A percentile compares a stretch with the other conserved stretches of the same genome.
phyloP scores from a whole-genome alignment of 1,140 invertebrate genomes.

The Hylaeus anthracinus region DNA sequence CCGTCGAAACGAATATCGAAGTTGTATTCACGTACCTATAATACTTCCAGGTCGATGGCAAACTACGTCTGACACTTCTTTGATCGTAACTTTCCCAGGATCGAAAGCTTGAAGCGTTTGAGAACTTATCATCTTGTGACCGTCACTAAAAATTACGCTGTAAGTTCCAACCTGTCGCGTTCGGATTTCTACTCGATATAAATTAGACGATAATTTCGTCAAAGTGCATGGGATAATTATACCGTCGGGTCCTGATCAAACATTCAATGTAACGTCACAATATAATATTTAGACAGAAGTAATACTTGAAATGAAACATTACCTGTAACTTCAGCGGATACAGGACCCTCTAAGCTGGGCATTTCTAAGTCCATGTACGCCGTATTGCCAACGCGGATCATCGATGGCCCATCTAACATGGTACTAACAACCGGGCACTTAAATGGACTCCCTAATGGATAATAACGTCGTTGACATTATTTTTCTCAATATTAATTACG shows the following conservation, averaged over 20 bases:
- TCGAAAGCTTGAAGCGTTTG: slow-evolving; percentile 93
- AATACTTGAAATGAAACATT: slow-evolving; percentile 8
- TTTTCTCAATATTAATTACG: background rate
- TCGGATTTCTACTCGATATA: slow-evolving; percentile 83
- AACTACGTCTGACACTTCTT: slow-evolving; percentile 89
- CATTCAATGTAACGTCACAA: slow-evolving; percentile 13
- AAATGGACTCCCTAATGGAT: slow-evolving; percentile 90
- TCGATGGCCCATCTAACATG: slow-evolving; percentile 79
- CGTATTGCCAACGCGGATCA: slow-evolving; percentile 80
- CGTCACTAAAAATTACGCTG: slow-evolving; percentile 82
- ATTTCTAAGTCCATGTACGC: slow-evolving; percentile 82
- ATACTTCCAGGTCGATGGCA: slow-evolving; percentile 92
- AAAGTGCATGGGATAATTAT: slow-evolving; percentile 81
- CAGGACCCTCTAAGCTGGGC: slow-evolving; percentile 73
- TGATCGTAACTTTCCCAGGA: slow-evolving; percentile 89
- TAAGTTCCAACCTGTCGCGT: slow-evolving; percentile 84
- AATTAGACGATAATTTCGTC: slow-evolving; percentile 79
- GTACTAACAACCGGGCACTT: slow-evolving; percentile 83
- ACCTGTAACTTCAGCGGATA: slow-evolving; percentile 79
- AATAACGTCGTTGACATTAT: slow-evolving; percentile 14
- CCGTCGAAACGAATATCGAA: no score
- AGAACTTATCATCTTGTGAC: slow-evolving; percentile 82
- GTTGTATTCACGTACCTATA: slow-evolving; percentile 81
- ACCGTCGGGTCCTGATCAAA: slow-evolving; percentile 82
- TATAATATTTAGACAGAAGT: background rate